A percentile compares a stretch with the other conserved stretches of the same genome.
Conservation (phyloP, 2,797 vertebrate genomes). For the Aplochiton taeniatus region DNA sequence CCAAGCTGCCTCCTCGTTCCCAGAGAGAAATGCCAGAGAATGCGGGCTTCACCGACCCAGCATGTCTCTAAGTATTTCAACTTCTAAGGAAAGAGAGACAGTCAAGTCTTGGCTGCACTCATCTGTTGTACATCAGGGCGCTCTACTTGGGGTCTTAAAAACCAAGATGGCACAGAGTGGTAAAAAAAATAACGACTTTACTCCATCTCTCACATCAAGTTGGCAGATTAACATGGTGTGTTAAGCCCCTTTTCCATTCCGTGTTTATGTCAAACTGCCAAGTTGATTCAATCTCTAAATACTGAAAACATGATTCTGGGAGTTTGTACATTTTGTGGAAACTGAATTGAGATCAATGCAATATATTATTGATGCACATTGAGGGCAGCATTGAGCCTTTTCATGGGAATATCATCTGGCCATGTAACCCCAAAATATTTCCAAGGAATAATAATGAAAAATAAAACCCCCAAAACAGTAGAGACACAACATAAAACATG, state of each 20-base stretch:
- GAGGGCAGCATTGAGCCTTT: too few species aligned
- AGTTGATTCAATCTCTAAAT: constrained; percentile 3
- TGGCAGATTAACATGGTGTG: constrained; percentile 1
- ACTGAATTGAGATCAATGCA: too few species aligned
- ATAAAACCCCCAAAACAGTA: too few species aligned
- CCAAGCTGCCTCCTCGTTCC: constrained; percentile 18
- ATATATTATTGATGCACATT: too few species aligned
- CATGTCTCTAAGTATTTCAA: constrained; percentile 30
- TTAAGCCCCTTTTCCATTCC: constrained; percentile 7
- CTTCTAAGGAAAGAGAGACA: constrained; percentile 11
- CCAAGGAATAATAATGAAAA: too few species aligned
- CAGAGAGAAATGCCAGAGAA: constrained; percentile 28
- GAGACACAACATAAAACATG: too few species aligned
- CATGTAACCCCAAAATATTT: too few species aligned
- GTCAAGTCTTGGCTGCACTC: constrained; percentile 23
- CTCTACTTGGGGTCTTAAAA: constrained; percentile 16
- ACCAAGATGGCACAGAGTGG: constrained; percentile 17
- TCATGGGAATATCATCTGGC: too few species aligned
- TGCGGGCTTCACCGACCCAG: constrained; percentile 15
- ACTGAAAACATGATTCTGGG: not conserved
- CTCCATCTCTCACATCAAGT: constrained; percentile 8
- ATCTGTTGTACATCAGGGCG: constrained; percentile 34
- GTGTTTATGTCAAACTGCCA: constrained; percentile 3
- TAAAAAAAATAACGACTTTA: not conserved
- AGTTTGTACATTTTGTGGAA: too few species aligned